Evolutionary conservation across 2,888 invertebrate genomes (phyloP).

Genomic region (Drosophila conformis): DNA sequence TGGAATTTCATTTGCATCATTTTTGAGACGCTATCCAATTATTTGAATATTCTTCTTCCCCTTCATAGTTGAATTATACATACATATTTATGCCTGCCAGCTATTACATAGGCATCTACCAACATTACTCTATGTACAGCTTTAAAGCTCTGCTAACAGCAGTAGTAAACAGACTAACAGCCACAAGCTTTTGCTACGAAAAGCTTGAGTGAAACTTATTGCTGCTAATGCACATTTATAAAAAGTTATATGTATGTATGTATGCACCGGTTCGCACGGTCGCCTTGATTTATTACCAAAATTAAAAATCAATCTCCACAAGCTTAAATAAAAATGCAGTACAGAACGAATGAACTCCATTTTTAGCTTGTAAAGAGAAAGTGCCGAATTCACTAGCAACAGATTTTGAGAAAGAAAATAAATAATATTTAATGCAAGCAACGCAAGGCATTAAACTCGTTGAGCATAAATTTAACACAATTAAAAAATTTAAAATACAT

Average conservation of each 20-base stretch:
- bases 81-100: background rate
- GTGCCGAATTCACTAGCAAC: too few species aligned
- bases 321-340: background rate
- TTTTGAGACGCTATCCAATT: background rate
- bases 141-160: conserved; percentile 3
- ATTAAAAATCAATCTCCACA: background rate
- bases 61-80: background rate
- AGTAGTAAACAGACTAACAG: background rate
- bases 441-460: background rate
- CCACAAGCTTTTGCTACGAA: background rate
- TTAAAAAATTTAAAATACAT: background rate
- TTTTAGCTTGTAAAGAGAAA: background rate
- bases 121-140: background rate
- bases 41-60: background rate
- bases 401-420: background rate
- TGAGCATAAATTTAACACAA: background rate
- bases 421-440: background rate
- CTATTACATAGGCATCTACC: background rate
- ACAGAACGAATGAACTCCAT: background rate
- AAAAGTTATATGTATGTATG: background rate
- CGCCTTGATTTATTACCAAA: background rate
- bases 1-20: background rate
- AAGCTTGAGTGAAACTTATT: background rate
- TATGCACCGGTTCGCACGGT: background rate
- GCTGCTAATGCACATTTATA: background rate